Conservation (phyloP, 1,140 invertebrate species). For the Trissolcus basalis region DNA sequence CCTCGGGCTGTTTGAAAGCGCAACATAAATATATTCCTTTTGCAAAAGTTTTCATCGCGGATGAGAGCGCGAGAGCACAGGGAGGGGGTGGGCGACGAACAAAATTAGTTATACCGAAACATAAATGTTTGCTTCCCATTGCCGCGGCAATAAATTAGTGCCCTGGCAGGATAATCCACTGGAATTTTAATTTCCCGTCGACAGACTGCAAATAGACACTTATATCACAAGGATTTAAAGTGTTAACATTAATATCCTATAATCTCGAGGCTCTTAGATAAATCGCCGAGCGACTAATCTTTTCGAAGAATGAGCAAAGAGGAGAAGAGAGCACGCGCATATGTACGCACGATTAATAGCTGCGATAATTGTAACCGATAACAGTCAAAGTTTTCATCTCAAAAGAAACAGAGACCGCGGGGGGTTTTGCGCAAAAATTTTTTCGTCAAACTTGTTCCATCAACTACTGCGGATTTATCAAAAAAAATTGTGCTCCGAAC, state of each 20-base stretch:
- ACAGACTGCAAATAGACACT: slow-evolving; percentile 43
- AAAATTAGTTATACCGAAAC: slow-evolving; percentile 19
- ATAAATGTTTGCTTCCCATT: slow-evolving; percentile 17
- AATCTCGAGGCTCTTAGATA: slow-evolving; percentile 37
- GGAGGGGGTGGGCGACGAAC: too few species aligned
- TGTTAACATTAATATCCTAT: slow-evolving; percentile 49
- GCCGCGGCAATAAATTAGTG: slow-evolving; percentile 24
- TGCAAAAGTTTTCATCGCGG: too few species aligned
- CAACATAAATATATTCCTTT: too few species aligned
- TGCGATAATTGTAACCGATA: neutral
- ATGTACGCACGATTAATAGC: slow-evolving; percentile 7
- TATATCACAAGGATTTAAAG: slow-evolving; percentile 35
- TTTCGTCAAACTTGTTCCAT: too few species aligned
- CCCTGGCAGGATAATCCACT: slow-evolving; percentile 15
- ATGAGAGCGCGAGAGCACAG: too few species aligned
- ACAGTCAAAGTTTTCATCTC: neutral
- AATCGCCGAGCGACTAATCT: slow-evolving; percentile 37
- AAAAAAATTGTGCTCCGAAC: neutral
- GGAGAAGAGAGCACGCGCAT: slow-evolving; percentile 6
- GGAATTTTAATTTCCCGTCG: slow-evolving; percentile 41
- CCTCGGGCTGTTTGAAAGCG: too few species aligned
- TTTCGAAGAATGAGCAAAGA: slow-evolving; percentile 2
- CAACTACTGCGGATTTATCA: too few species aligned
- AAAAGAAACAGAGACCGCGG: too few species aligned
- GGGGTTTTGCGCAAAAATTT: too few species aligned